Conservation (phyloP, 2,113 vertebrate genomes). For the Leucopsar rothschildi region DNA sequence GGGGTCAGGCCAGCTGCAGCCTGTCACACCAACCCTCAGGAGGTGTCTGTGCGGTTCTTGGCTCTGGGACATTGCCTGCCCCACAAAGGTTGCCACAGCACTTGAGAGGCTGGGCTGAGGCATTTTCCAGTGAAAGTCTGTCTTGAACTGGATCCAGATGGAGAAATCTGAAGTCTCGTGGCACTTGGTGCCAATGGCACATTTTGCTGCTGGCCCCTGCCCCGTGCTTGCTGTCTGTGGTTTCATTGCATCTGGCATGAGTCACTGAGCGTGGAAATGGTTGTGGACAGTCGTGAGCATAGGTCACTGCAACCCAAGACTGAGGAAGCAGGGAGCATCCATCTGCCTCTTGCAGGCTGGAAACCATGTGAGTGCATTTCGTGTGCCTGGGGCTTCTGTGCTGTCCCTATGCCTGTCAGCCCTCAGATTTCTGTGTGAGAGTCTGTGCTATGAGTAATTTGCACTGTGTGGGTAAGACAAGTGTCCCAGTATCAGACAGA, state of each 20-base stretch:
- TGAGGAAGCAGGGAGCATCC: not conserved
- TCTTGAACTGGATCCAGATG: not conserved
- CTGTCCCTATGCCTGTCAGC: not conserved
- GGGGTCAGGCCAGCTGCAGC: not conserved
- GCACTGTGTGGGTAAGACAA: not conserved
- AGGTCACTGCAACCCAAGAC: not conserved
- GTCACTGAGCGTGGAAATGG: not conserved
- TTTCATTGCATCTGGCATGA: not conserved
- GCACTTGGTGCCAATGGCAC: not conserved
- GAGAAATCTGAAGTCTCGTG: not conserved
- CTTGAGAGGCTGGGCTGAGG: not conserved
- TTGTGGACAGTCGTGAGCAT: not conserved
- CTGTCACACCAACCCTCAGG: not conserved
- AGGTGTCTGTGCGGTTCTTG: rapidly evolving
- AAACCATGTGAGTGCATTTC: not conserved
- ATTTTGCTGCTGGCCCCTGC: not conserved
- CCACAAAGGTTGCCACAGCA: not conserved
- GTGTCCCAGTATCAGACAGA: not conserved
- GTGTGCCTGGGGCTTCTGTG: not conserved
- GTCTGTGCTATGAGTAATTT: not conserved
- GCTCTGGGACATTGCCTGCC: not conserved
- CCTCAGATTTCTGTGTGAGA: not conserved
- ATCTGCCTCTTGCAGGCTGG: not conserved
- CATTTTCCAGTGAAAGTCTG: not conserved
- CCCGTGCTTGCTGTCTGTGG: not conserved